A percentile compares a stretch with the other conserved stretches of the same genome.
These are phyloP conservation scores for Drosophila macrospina DNA, from an alignment of 2,888 invertebrate genomes.

Conservation along the genomic window DNA sequence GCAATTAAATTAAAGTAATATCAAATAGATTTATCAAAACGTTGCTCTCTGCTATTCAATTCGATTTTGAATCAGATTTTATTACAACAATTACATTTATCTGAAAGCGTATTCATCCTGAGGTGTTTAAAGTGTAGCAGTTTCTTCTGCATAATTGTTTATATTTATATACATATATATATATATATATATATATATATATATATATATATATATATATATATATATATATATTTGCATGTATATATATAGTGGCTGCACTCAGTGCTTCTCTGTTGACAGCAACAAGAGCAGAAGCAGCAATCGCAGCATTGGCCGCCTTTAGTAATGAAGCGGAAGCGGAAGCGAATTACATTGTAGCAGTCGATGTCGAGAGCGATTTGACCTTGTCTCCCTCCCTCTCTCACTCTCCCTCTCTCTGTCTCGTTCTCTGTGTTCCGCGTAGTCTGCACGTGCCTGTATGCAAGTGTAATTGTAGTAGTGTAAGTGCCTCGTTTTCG, in stretches of 20 bases:
- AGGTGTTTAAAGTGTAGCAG: too few species aligned
- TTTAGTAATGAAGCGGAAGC: slow-evolving; percentile 68
- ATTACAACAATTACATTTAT: not conserved
- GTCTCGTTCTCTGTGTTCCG: too few species aligned
- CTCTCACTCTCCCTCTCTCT: not conserved
- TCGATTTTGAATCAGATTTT: not conserved
- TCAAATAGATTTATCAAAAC: too few species aligned
- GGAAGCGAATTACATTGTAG: slow-evolving; percentile 68
- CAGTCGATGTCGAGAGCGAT: slow-evolving; percentile 56
- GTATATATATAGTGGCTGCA: too few species aligned
- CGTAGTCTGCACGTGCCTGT: not conserved
- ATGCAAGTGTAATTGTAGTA: not conserved
- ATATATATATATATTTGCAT: too few species aligned
- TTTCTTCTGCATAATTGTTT: too few species aligned
- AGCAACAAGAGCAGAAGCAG: not conserved
- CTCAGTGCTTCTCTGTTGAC: slow-evolving; percentile 13
- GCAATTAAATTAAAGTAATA: too few species aligned
- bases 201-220: too few species aligned
- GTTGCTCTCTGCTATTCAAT: not conserved
- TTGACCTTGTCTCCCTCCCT: slow-evolving; percentile 52
- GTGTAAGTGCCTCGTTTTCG: not conserved
- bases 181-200: too few species aligned
- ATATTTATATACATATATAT: too few species aligned
- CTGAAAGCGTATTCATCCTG: not conserved
- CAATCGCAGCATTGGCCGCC: not conserved